Evolutionary conservation across 2,797 vertebrate genomes (phyloP).

Genomic region (Pempheris klunzingeri): DNA sequence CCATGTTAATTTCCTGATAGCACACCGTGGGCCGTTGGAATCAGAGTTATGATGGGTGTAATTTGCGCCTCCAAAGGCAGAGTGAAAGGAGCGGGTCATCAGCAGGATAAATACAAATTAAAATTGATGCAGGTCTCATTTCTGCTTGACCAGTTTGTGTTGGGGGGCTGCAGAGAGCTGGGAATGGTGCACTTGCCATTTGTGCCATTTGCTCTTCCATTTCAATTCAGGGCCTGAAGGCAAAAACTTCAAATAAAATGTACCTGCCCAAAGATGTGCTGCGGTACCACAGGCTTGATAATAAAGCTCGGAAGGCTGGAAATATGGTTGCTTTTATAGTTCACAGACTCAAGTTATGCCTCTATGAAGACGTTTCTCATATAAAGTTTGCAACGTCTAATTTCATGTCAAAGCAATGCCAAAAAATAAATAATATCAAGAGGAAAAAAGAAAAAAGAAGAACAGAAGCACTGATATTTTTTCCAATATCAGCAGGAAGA

Average conservation of each 20-base stretch:
- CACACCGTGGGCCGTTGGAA: slow-evolving; percentile 78
- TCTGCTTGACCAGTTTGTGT: slow-evolving; percentile 87
- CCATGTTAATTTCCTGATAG: slow-evolving; percentile 90
- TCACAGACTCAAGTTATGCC: slow-evolving; percentile 31
- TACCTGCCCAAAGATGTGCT: slow-evolving; percentile 56
- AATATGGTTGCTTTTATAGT: slow-evolving; percentile 35
- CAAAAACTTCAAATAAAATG: slow-evolving; percentile 69
- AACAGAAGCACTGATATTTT: slow-evolving; percentile 8
- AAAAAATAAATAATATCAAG: slow-evolving; percentile 26
- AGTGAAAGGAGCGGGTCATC: slow-evolving; percentile 86
- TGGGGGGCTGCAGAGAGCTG: slow-evolving; percentile 69
- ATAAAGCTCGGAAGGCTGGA: slow-evolving; percentile 41
- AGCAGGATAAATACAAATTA: slow-evolving; percentile 90
- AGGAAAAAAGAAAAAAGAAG: slow-evolving; percentile 19
- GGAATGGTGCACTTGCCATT: slow-evolving; percentile 73
- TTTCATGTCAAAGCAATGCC: slow-evolving; percentile 31
- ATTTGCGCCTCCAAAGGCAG: slow-evolving; percentile 85
- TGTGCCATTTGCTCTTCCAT: slow-evolving; percentile 73
- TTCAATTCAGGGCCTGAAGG: slow-evolving; percentile 72
- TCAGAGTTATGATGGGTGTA: slow-evolving; percentile 88
- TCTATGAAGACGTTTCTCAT: slow-evolving; percentile 27
- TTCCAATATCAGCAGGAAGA: slow-evolving; percentile 10
- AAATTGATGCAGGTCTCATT: slow-evolving; percentile 88
- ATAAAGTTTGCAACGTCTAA: slow-evolving; percentile 42
- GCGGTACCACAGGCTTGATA: slow-evolving; percentile 57